Percentiles rank a stretch among this genome's conserved stretches.
phyloP scores from a whole-genome alignment of 2,888 invertebrate species.

The Polydrusus pterygomalis region DNA sequence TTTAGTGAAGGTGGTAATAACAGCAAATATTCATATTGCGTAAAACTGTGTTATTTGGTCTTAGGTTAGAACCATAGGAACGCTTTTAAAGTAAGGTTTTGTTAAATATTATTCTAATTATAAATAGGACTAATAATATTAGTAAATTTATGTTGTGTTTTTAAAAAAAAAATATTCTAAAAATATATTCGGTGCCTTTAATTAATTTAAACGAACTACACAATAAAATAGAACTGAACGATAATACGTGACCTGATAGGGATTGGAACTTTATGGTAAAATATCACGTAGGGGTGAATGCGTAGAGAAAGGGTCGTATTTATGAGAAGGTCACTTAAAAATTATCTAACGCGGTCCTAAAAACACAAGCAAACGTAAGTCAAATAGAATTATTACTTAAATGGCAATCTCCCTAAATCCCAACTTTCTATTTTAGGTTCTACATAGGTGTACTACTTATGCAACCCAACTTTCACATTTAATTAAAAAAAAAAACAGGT shows the following conservation, averaged over 20 bases:
- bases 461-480: too few species aligned
- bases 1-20: too few species aligned
- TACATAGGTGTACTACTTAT: too few species aligned
- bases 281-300: constrained; percentile 15
- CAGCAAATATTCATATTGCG: too few species aligned
- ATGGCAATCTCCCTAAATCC: neutral
- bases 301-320: constrained; percentile 17
- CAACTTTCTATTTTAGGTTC: too few species aligned
- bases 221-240: constrained; percentile 16
- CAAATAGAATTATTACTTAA: neutral
- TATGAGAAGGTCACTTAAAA: constrained; percentile 3
- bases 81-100: too few species aligned
- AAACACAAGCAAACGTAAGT: neutral
- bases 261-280: constrained; percentile 3
- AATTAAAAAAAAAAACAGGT: too few species aligned
- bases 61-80: too few species aligned
- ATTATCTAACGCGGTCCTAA: constrained; percentile 2
- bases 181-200: neutral
- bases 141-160: too few species aligned
- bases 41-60: too few species aligned
- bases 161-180: neutral
- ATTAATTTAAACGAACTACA: constrained; percentile 11
- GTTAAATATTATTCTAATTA: too few species aligned
- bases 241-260: constrained; percentile 6
- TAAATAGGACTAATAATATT: too few species aligned